These are phyloP conservation scores for Drosophila micromelanica DNA, from an alignment of 1,140 invertebrate genomes.

Conservation along the genomic window DNA sequence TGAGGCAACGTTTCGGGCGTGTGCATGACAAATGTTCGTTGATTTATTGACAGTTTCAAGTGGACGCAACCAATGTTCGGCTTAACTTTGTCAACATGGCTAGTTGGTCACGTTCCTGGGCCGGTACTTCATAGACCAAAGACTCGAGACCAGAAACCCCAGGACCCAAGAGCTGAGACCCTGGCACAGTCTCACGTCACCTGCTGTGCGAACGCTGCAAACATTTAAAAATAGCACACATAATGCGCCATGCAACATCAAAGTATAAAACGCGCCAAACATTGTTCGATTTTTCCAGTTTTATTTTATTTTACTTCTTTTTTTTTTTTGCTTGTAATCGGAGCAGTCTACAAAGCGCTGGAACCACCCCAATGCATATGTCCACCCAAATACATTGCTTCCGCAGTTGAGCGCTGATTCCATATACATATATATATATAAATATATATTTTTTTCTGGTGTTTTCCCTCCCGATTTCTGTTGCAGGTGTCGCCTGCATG, in stretches of 20 bases:
- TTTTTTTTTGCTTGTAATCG: conserved; percentile 37
- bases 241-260: conserved; percentile 38
- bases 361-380: conserved; percentile 6
- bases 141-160: not conserved
- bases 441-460: conserved; percentile 2
- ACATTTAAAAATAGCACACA: conserved; percentile 63
- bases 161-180: not conserved
- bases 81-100: conserved; percentile 58
- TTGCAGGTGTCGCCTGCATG: conserved; percentile 46
- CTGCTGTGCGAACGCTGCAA: conserved; percentile 55
- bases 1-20: conserved; percentile 46
- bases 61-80: conserved; percentile 26
- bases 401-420: conserved; percentile 31
- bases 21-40: conserved; percentile 72
- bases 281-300: conserved; percentile 11
- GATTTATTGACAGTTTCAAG: conserved; percentile 66
- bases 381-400: conserved; percentile 50
- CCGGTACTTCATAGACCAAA: conserved; percentile 56
- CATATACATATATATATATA: conserved; percentile 11
- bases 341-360: conserved; percentile 51
- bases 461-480: conserved; percentile 27
- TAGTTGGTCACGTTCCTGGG: conserved; percentile 48
- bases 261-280: conserved; percentile 37
- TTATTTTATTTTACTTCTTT: not conserved
- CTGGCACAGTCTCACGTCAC: conserved; percentile 34